Base-by-base conservation (phyloP, 2,797 vertebrate species). In the Pseudocheirus occidentalis region DNA sequence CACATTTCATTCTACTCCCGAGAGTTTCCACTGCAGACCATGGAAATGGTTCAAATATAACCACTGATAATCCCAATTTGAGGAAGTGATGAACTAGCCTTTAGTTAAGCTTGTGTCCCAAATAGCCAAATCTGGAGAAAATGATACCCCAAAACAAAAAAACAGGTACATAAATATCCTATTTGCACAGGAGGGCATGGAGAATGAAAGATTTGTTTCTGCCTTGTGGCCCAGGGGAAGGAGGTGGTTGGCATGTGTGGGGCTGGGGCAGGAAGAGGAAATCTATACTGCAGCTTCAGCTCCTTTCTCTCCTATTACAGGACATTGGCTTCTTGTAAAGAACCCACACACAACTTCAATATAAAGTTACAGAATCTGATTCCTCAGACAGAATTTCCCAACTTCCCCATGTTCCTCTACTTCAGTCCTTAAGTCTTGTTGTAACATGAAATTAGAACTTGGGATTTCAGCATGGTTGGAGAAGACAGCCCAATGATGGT, bases 301-400 rank as follows among this genome's bases (percentile, higher is more conserved):
- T 66, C 62, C 40, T 81, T 95, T 95, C 73, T 95, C 55, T 56
- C 81, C 94, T 59, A 55, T 57, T 66, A 93, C 92, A 98, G 97
- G 94, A 93, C 73, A 52, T 50, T 29, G 87, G 28, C 56, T 95
- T 94, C 89, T 66, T 57, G 59, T 93, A 91, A 55, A 55, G 50
- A 90, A 53, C 29, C 53, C 34, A 34, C 50, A 29, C 1, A 16
- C 27, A 52, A 27, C 52, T 53, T 90, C 50, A 93, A 57, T 27
- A 94, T 62, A 95, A 96, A 95, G 87, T 28, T 40, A 95, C 16
- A 16, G 52, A 94, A 52, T 90, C 34, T 13, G 52, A 93, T 94
- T 96, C 92, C 94, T 96, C 93, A 31, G 90, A 94, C 66, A 89
- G 13, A 55, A 58, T 46, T 40, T 73, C 46, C 55, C 55, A 28